Evolutionary conservation across 2,113 vertebrate genomes (phyloP).

Genomic region (Gnathonemus echidnorhynchus): DNA sequence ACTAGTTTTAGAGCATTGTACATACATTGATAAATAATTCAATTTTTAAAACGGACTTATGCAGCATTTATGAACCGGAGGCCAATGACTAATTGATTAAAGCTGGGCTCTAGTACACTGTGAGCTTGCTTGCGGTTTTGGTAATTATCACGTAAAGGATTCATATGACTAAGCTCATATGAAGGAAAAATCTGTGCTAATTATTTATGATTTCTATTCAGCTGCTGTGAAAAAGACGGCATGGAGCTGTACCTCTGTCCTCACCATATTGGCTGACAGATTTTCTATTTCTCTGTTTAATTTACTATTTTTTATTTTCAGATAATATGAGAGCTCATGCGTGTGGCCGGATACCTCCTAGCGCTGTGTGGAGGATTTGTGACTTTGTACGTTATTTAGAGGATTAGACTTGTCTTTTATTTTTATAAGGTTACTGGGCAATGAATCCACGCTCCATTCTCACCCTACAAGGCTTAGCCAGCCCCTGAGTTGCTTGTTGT

Average conservation of each 20-base stretch:
- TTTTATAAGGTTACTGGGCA: not conserved
- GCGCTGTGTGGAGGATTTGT: not conserved
- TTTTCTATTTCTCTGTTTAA: not conserved
- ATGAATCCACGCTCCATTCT: not conserved
- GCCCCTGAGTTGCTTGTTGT: not conserved
- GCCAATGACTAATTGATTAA: slow-evolving; percentile 26
- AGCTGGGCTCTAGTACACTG: not conserved
- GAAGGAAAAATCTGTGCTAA: not conserved
- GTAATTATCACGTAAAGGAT: slow-evolving; percentile 16
- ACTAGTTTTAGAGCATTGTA: slow-evolving; percentile 22
- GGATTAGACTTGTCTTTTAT: not conserved
- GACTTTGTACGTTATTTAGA: not conserved
- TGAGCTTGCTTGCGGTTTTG: slow-evolving; percentile 8
- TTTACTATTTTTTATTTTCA: not conserved
- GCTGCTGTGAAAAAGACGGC: not conserved
- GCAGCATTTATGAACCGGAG: slow-evolving; percentile 24
- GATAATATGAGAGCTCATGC: not conserved
- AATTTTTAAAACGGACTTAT: slow-evolving; percentile 26
- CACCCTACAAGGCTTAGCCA: not conserved
- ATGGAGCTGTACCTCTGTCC: not conserved
- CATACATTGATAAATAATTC: slow-evolving; percentile 28
- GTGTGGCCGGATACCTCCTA: not conserved
- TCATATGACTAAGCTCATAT: slow-evolving; percentile 1
- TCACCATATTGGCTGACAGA: not conserved
- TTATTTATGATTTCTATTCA: not conserved